These are phyloP conservation scores for Hemicentrotus pulcherrimus DNA, from an alignment of 35 echinoderm and acorn worm species.

Conservation along the genomic window DNA sequence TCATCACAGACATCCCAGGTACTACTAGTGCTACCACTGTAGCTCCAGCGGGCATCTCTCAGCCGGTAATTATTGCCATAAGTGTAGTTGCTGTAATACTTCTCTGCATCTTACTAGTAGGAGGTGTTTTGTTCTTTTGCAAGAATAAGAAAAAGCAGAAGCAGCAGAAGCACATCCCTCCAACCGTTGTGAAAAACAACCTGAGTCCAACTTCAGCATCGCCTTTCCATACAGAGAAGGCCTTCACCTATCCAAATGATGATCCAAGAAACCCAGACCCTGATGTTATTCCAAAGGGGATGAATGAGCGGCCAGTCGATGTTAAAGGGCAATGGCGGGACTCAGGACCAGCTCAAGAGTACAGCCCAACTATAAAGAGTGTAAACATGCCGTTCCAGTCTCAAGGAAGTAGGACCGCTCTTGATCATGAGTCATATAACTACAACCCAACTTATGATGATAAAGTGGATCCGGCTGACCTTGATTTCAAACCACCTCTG, in stretches of 20 bases:
- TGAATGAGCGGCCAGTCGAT: slow-evolving; percentile 45
- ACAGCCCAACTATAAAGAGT: slow-evolving; percentile 45
- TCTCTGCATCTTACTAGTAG: slow-evolving; percentile 6
- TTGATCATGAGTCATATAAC: neutral
- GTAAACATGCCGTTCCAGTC: slow-evolving; percentile 57
- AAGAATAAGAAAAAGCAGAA: neutral
- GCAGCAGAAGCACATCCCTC: slow-evolving; percentile 14
- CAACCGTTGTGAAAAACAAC: slow-evolving; percentile 50
- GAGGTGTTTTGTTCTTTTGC: neutral
- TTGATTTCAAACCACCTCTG: neutral
- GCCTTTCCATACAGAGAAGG: slow-evolving; percentile 30
- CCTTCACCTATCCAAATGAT: slow-evolving; percentile 43
- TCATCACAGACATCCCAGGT: neutral
- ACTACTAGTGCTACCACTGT: neutral
- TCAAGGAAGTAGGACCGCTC: neutral
- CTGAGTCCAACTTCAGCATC: neutral
- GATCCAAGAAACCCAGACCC: slow-evolving; percentile 31
- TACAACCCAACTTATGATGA: slow-evolving; percentile 47
- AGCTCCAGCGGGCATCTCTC: neutral
- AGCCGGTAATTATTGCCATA: neutral
- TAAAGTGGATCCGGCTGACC: slow-evolving; percentile 43
- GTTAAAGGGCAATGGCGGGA: slow-evolving; percentile 44
- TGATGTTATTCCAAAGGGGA: slow-evolving; percentile 53
- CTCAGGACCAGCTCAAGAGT: slow-evolving; percentile 6
- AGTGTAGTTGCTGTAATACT: neutral